Conservation (phyloP, 1,140 invertebrate species). For the Orchestia grillus region DNA sequence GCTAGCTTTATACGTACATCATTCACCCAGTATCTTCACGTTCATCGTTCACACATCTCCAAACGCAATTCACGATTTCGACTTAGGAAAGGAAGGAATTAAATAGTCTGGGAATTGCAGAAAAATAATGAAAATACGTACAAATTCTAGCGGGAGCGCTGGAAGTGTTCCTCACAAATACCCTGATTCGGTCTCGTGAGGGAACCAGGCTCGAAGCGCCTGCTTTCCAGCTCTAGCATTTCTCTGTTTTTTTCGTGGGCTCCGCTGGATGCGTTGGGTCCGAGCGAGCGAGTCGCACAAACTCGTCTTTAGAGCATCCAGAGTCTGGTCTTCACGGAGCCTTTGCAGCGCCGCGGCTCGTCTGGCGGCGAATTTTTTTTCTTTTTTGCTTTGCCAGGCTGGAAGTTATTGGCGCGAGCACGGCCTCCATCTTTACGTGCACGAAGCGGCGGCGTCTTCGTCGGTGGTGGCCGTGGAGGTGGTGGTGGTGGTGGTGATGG, state of each 20-base stretch:
- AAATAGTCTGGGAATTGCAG: background rate
- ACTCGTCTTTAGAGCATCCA: conserved; percentile 38
- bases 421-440: conserved; percentile 53
- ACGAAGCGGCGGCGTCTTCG: conserved; percentile 31
- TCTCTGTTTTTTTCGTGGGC: background rate
- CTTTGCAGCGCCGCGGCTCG: conserved; percentile 42
- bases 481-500: background rate
- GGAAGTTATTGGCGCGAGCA: conserved; percentile 47
- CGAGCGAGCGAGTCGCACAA: conserved; percentile 19
- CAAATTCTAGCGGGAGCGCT: background rate
- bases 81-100: background rate
- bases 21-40: background rate
- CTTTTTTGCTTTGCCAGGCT: conserved; percentile 31
- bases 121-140: background rate
- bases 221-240: background rate
- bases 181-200: background rate
- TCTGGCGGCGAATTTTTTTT: conserved; percentile 48
- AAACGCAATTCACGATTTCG: no score
- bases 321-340: conserved; percentile 55
- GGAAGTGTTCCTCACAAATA: conserved; percentile 1
- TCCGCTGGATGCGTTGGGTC: conserved; percentile 7
- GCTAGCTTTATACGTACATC: background rate
- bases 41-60: no score
- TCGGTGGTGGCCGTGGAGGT: background rate
- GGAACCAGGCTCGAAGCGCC: background rate